A percentile compares a stretch with the other conserved stretches of the same genome.
These are phyloP conservation scores for Chanos chanos DNA, from an alignment of 2,797 vertebrate genomes.

Conservation along the genomic window DNA sequence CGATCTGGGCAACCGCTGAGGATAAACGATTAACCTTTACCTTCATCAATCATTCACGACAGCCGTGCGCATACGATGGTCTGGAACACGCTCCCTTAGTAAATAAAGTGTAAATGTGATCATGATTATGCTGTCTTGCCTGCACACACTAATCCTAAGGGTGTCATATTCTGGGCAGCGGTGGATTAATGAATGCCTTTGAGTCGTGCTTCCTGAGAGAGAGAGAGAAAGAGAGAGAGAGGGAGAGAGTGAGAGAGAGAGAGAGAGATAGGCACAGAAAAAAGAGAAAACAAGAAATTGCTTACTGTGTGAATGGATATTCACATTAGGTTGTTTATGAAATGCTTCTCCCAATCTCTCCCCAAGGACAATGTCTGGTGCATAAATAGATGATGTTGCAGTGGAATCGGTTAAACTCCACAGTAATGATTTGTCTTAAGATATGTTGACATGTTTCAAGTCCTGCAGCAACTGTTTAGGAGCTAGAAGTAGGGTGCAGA, in stretches of 20 bases:
- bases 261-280: constrained; percentile 15
- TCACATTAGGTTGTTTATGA: constrained; percentile 17
- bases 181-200: constrained; percentile 45
- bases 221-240: constrained; percentile 44
- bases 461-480: background rate
- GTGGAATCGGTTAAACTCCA: background rate
- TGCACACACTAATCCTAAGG: constrained; percentile 27
- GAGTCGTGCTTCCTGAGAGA: constrained; percentile 42
- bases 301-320: constrained; percentile 22
- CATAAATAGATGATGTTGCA: constrained; percentile 17
- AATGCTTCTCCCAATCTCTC: constrained; percentile 6
- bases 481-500: background rate
- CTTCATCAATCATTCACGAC: constrained; percentile 66
- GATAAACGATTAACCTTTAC: constrained; percentile 67
- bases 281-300: constrained; percentile 27
- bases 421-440: background rate
- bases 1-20: constrained; percentile 55
- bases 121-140: constrained; percentile 47
- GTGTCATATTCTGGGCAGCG: constrained; percentile 7
- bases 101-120: constrained; percentile 50
- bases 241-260: background rate
- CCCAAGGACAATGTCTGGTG: background rate
- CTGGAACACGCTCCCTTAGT: constrained; percentile 25
- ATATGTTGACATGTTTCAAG: too few relatives aligned
- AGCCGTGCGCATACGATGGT: constrained; percentile 18